phyloP scores from a whole-genome alignment of 2,797 vertebrate species.

The Bovichtus variegatus region DNA sequence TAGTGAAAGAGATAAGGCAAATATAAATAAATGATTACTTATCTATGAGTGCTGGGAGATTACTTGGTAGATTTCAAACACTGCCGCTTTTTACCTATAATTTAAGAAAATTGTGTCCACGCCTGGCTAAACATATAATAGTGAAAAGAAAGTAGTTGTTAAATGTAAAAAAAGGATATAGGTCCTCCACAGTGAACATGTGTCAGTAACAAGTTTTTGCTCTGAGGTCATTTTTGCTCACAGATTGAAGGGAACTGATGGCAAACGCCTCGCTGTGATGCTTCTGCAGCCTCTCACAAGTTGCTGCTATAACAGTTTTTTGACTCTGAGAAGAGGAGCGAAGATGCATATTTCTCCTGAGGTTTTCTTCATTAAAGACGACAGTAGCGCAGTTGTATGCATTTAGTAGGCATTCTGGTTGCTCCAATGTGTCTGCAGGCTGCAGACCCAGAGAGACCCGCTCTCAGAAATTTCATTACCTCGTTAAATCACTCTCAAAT shows the following conservation, averaged over 20 bases:
- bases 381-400: slow-evolving; percentile 54
- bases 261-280: slow-evolving; percentile 56
- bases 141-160: slow-evolving; percentile 4
- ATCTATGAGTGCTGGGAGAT: slow-evolving; percentile 26
- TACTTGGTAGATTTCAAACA: slow-evolving; percentile 22
- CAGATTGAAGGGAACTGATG: slow-evolving; percentile 63
- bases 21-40: slow-evolving; percentile 29
- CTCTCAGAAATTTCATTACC: slow-evolving; percentile 77
- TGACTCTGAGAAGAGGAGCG: slow-evolving; percentile 47
- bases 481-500: slow-evolving; percentile 74
- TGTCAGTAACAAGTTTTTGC: slow-evolving; percentile 63
- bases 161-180: slow-evolving; percentile 35
- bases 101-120: slow-evolving; percentile 21
- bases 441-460: slow-evolving; percentile 61
- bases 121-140: neutral
- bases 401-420: slow-evolving; percentile 62
- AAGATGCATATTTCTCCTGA: slow-evolving; percentile 71
- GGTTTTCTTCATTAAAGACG: slow-evolving; percentile 73
- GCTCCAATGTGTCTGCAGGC: slow-evolving; percentile 67
- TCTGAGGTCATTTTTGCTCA: slow-evolving; percentile 69
- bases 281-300: slow-evolving; percentile 63
- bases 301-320: slow-evolving; percentile 64
- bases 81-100: slow-evolving; percentile 27
- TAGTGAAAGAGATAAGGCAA: slow-evolving; percentile 51
- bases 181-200: slow-evolving; percentile 49